These are phyloP conservation scores for Aldrovandia affinis DNA, from an alignment of 2,797 vertebrate genomes.

Conservation along the genomic window DNA sequence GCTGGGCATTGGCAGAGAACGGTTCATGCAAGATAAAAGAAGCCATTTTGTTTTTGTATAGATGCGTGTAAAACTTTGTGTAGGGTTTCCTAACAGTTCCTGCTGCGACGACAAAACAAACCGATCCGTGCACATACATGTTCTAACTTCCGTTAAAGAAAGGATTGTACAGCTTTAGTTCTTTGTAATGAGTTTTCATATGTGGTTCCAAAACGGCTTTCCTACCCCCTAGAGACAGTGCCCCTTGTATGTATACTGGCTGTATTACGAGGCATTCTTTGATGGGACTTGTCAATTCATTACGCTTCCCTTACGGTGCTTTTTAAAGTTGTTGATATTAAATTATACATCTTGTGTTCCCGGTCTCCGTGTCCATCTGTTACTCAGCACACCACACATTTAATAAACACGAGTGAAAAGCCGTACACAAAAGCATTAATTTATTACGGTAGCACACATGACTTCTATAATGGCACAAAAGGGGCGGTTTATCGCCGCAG, in stretches of 20 bases:
- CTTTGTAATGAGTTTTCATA: constrained; percentile 65
- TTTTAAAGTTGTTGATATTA: constrained; percentile 54
- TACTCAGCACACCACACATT: not conserved
- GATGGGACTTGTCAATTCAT: constrained; percentile 73
- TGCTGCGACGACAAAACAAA: constrained; percentile 57
- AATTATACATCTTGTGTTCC: constrained; percentile 43
- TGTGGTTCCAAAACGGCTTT: constrained; percentile 45
- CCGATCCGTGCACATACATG: constrained; percentile 57
- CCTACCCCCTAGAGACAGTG: constrained; percentile 44
- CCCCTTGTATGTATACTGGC: constrained; percentile 58
- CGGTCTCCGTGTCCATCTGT: not conserved
- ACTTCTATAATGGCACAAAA: not conserved
- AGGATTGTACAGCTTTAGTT: constrained; percentile 62
- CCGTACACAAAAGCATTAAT: not conserved
- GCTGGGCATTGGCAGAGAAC: constrained; percentile 52
- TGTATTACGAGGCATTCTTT: constrained; percentile 77
- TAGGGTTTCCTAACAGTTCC: constrained; percentile 60
- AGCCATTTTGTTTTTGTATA: constrained; percentile 68
- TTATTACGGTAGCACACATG: not conserved
- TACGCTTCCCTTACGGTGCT: constrained; percentile 56
- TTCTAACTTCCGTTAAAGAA: constrained; percentile 57
- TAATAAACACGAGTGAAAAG: not conserved
- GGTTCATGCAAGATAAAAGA: constrained; percentile 42
- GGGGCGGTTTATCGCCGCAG: constrained; percentile 13
- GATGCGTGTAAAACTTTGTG: constrained; percentile 58